Evolutionary conservation across 2,888 invertebrate genomes (phyloP).

Genomic region (Odontothrips loti): DNA sequence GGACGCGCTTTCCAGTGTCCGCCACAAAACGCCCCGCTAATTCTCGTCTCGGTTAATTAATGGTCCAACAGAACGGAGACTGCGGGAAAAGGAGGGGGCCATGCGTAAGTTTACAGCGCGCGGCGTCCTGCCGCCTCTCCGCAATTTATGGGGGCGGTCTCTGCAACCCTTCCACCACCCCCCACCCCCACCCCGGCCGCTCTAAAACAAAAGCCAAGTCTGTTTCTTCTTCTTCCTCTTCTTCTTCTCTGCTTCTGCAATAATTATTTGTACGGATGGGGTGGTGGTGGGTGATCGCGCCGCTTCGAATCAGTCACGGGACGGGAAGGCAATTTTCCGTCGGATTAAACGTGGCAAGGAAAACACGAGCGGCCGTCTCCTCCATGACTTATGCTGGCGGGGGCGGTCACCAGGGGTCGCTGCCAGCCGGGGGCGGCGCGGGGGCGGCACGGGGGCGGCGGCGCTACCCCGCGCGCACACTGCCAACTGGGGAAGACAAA

Average conservation of each 20-base stretch:
- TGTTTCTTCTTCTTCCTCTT: neutral
- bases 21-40: neutral
- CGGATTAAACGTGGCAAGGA: conserved; percentile 21
- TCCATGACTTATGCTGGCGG: neutral
- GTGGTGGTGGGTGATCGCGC: neutral
- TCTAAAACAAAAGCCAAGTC: conserved; percentile 13
- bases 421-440: neutral
- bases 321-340: conserved; percentile 6
- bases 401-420: conserved; percentile 15
- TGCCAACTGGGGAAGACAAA: conserved; percentile 19
- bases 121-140: neutral
- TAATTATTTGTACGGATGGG: neutral
- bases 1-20: too few species aligned
- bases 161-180: neutral
- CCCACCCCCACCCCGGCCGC: neutral
- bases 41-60: neutral
- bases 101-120: neutral
- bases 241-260: neutral
- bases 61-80: neutral
- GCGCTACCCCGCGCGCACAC: neutral
- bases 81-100: neutral
- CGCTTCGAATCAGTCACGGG: conserved; percentile 13
- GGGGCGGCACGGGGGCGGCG: neutral
- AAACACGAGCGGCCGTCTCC: neutral
- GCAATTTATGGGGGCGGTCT: neutral